Evolutionary conservation across 1,140 invertebrate species (phyloP).

Genomic region (Bombus confusus): DNA sequence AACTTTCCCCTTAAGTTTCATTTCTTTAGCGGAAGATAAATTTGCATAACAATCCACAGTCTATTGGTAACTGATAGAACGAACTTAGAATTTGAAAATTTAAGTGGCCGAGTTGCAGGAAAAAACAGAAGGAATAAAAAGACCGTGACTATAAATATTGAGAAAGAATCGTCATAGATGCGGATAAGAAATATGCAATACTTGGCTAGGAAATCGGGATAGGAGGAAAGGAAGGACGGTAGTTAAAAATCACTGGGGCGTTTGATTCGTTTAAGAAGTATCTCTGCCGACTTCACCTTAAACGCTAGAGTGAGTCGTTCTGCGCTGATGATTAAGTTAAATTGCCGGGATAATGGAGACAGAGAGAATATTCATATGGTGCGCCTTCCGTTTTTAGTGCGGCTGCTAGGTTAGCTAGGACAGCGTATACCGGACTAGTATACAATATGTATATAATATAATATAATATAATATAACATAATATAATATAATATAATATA

Average conservation of each 20-base stretch:
- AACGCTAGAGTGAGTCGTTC: conserved; percentile 54
- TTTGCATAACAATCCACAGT: background rate
- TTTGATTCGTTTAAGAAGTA: conserved; percentile 72
- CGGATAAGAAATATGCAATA: conserved; percentile 5
- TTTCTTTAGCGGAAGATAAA: background rate
- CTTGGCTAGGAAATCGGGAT: conserved; percentile 15
- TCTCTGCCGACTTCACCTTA: conserved; percentile 64
- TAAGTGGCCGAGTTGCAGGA: background rate
- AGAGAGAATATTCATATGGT: background rate
- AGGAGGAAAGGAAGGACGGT: background rate
- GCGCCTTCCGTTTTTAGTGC: conserved; percentile 45
- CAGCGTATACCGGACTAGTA: conserved; percentile 76
- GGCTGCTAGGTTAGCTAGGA: conserved; percentile 69
- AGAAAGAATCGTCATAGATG: conserved; percentile 1
- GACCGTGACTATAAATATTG: conserved; percentile 23
- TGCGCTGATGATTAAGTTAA: conserved; percentile 49
- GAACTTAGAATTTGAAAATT: background rate
- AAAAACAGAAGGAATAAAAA: background rate
- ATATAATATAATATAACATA: background rate
- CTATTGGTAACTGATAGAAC: background rate
- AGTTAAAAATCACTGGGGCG: conserved; percentile 66
- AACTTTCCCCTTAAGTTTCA: background rate
- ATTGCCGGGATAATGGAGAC: conserved; percentile 31
- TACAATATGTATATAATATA: conserved; percentile 63
- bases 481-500: conserved; percentile 20